phyloP scores from a whole-genome alignment of 2,888 invertebrate species.

The Gonocerus acuteangulatus region DNA sequence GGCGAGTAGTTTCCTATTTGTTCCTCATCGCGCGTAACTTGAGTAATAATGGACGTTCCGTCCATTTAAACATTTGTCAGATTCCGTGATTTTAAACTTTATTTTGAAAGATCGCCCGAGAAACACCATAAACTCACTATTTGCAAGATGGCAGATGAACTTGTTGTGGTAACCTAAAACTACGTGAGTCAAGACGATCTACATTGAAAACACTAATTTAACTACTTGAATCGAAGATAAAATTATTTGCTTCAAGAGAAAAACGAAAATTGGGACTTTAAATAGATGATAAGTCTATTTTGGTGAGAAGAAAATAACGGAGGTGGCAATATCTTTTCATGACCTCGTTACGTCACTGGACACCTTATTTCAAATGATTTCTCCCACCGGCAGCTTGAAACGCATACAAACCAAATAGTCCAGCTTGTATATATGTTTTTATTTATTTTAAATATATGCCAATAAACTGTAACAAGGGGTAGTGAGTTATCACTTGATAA shows the following conservation, averaged over 20 bases:
- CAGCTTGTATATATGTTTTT: too few species aligned
- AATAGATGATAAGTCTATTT: background rate
- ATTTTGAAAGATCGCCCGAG: slow-evolving; percentile 11
- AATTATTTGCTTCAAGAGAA: background rate
- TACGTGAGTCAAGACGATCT: slow-evolving; percentile 20
- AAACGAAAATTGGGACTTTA: background rate
- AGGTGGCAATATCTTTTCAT: slow-evolving; percentile 5
- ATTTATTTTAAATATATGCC: too few species aligned
- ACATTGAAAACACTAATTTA: background rate
- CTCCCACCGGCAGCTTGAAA: slow-evolving; percentile 16
- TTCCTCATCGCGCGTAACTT: slow-evolving; percentile 96
- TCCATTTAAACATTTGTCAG: slow-evolving; percentile 75
- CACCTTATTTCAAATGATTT: slow-evolving; percentile 17
- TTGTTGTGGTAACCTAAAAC: slow-evolving; percentile 39
- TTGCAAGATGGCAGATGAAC: slow-evolving; percentile 40
- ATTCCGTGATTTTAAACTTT: slow-evolving; percentile 23
- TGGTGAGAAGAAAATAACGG: slow-evolving; percentile 6
- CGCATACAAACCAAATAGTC: background rate
- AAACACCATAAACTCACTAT: slow-evolving; percentile 30
- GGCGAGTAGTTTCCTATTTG: slow-evolving; percentile 83
- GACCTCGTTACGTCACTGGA: slow-evolving; percentile 23
- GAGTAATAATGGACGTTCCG: slow-evolving; percentile 98
- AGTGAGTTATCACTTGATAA: too few species aligned
- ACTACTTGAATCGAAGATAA: background rate
- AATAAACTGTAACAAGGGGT: too few species aligned